Evolutionary conservation across 2,113 vertebrate species (phyloP).

Genomic region (Chaetura pelagica): DNA sequence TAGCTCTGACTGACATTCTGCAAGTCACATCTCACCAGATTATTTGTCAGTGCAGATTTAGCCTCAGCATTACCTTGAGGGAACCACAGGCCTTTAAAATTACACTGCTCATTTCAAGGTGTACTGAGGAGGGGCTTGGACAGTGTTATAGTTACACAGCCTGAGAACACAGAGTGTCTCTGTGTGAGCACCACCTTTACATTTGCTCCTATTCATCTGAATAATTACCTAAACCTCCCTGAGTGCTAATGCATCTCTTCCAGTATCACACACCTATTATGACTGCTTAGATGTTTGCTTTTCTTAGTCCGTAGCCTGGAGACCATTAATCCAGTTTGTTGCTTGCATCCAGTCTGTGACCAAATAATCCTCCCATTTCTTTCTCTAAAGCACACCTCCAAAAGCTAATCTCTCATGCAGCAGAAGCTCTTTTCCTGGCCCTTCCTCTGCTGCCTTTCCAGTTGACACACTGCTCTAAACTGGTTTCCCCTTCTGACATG

Average conservation of each 20-base stretch:
- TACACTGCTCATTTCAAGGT: neutral
- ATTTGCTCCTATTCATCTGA: neutral
- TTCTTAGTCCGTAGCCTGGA: neutral
- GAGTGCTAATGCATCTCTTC: neutral
- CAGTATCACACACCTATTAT: neutral
- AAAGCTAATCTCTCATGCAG: neutral
- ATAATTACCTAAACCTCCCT: slow-evolving; percentile 13
- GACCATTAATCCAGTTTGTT: neutral
- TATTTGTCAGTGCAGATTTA: slow-evolving; percentile 24
- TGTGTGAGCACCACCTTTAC: neutral
- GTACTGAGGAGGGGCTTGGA: neutral
- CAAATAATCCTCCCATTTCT: neutral
- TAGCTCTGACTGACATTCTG: slow-evolving; percentile 8
- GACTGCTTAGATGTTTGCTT: neutral
- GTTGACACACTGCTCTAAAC: rapidly evolving
- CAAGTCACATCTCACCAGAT: neutral
- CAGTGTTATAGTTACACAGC: slow-evolving; percentile 15
- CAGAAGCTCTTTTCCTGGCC: neutral
- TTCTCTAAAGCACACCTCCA: neutral
- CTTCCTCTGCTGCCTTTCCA: neutral
- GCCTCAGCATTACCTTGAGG: neutral
- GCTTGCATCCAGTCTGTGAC: neutral
- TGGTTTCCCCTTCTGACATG: neutral
- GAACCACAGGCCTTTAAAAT: neutral
- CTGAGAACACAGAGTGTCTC: neutral